Base-by-base conservation (phyloP, 2,113 vertebrate genomes). In the Campylorhamphus procurvoides region DNA sequence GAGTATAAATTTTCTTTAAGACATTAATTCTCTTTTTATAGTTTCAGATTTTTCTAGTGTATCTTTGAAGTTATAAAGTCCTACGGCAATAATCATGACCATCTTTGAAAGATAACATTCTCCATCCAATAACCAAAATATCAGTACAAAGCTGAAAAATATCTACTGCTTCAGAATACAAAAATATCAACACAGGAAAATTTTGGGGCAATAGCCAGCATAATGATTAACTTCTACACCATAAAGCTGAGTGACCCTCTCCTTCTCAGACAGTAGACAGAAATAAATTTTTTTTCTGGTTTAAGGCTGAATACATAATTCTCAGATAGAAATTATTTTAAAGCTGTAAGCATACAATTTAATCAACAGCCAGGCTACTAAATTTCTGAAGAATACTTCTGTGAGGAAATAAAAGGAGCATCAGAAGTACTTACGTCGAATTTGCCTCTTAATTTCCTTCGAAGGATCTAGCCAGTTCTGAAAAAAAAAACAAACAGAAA, bases 381-480 rank as follows among this genome's bases (percentile, higher is more conserved):
- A 59, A 24, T 52, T 93, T 28, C 84, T 14, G 5, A 85, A 73
- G 27, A 76, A 28, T 37, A 53, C 62, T 74, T 95, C 53, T 71
- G 10, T 59, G 27, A 87, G 25, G 12, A 67, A 73, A 77, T 35
- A 58, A 76, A 77, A 81, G 29, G 9, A 81, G 25, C 3, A n/a
- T 68, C 18, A 53, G n/a, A 93, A 95, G 69, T 90, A 98, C 98
- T 98, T 96, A 98, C 98, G 98, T 98, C 97, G 93, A 92, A 98
- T 97, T 94, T 98, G 98, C 80, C 97, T 98, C 91, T 98, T 98
- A 86, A 98, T 98, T 97, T 98, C 98, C 91, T 98, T 98, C 1
- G 97, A 97, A 79, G 98, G 95, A 97, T 98, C 98, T 85, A 98
- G 95, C 98, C 98, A 98, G 96, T 98, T 98, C 98, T 98, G 89